Evolutionary conservation across 2,797 vertebrate genomes (phyloP).

Genomic region (Clarias fuscus): DNA sequence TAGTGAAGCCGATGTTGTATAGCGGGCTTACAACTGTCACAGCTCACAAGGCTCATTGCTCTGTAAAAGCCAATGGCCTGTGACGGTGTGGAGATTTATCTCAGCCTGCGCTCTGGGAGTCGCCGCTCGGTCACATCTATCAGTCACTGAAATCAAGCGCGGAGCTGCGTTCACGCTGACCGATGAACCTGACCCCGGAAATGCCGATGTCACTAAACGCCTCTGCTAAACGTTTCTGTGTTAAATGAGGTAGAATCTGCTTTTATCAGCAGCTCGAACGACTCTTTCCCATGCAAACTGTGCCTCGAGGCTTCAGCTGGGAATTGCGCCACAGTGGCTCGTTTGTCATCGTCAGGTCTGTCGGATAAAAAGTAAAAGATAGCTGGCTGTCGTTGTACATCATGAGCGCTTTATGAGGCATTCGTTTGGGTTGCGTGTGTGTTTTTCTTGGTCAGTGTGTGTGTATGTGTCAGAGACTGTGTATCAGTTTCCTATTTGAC

Average conservation of each 20-base stretch:
- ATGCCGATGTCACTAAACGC: conserved; percentile 68
- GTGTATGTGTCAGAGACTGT: background rate
- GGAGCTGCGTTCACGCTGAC: conserved; percentile 66
- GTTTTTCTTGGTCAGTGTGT: background rate
- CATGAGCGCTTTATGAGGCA: background rate
- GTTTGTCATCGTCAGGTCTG: conserved; percentile 3
- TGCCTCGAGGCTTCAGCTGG: conserved; percentile 60
- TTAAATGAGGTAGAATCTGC: conserved; percentile 81
- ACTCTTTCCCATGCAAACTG: conserved; percentile 73
- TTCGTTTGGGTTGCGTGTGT: background rate
- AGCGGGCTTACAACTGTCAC: background rate
- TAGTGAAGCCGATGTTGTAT: background rate
- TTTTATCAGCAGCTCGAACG: conserved; percentile 63
- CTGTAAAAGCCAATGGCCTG: conserved; percentile 1
- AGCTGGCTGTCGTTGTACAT: conserved; percentile 11
- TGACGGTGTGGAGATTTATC: conserved; percentile 20
- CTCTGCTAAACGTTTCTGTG: conserved; percentile 74
- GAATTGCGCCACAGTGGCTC: background rate
- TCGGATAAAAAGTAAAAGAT: conserved; percentile 14
- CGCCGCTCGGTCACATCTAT: conserved; percentile 20
- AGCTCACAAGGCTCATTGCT: background rate
- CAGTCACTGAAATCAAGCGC: conserved; percentile 58
- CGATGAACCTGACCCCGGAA: conserved; percentile 73
- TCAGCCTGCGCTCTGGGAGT: background rate
- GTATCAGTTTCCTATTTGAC: conserved; percentile 40